Percentiles rank a stretch among this genome's conserved stretches.
phyloP scores from a whole-genome alignment of 2,888 invertebrate species.

The Rhaphigaster nebulosa region DNA sequence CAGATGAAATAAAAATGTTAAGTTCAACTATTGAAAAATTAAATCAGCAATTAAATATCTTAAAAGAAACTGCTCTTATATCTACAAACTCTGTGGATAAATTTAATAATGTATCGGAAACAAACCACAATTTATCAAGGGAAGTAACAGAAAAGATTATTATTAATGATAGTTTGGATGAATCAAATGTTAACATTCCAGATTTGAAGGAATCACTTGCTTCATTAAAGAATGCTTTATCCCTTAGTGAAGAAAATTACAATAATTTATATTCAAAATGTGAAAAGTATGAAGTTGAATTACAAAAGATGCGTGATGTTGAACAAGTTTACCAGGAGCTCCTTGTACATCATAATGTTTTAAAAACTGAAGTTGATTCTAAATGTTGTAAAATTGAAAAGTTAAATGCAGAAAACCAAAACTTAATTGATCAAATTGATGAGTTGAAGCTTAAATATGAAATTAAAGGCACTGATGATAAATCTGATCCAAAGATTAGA shows the following conservation, averaged over 20 bases:
- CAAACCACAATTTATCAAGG: not conserved
- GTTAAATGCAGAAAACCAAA: not conserved
- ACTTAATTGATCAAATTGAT: not conserved
- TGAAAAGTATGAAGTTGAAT: conserved; percentile 21
- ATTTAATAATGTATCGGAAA: not conserved
- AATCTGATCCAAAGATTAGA: not conserved
- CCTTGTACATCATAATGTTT: not conserved
- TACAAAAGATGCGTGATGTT: not conserved
- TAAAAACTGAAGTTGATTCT: not conserved
- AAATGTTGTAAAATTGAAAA: conserved; percentile 26
- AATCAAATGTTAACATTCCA: not conserved
- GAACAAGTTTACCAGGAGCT: not conserved
- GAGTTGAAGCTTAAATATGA: not conserved
- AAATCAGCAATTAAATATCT: not conserved
- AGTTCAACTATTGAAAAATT: not conserved
- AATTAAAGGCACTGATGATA: not conserved
- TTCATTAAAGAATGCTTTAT: not conserved
- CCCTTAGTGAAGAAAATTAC: conserved; percentile 1
- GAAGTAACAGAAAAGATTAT: not conserved
- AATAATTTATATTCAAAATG: not conserved
- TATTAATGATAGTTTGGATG: not conserved
- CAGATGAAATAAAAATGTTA: not conserved
- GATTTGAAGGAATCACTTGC: not conserved
- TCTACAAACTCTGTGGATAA: too few relatives aligned
- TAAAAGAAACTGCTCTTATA: not conserved